phyloP scores from a whole-genome alignment of 2,113 vertebrate genomes.

The Dicrurus megarhynchus region DNA sequence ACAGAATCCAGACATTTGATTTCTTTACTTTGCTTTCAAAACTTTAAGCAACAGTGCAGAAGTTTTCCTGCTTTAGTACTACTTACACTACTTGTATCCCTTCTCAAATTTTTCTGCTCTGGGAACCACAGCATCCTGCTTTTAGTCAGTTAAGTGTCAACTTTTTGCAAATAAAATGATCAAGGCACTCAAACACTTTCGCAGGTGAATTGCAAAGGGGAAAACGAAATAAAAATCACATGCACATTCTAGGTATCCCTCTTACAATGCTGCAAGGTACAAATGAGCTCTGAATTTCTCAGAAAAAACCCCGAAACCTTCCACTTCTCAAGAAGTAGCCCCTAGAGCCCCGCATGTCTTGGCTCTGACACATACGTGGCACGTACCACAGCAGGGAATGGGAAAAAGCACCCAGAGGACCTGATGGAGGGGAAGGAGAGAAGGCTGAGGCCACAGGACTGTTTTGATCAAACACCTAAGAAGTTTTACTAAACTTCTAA shows the following conservation, averaged over 20 bases:
- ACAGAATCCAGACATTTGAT: neutral
- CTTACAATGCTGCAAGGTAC: neutral
- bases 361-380: neutral
- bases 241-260: neutral
- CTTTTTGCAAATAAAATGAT: neutral
- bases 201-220: neutral
- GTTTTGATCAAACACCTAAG: neutral
- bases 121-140: neutral
- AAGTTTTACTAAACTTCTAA: no score
- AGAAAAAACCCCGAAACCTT: neutral
- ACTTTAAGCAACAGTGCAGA: neutral
- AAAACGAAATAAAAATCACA: neutral
- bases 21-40: neutral
- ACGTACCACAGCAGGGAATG: neutral
- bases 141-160: neutral
- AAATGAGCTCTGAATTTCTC: neutral
- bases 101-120: neutral
- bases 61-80: neutral
- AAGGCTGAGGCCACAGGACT: neutral
- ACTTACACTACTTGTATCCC: neutral
- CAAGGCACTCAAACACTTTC: neutral
- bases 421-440: neutral
- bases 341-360: fast-evolving
- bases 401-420: neutral
- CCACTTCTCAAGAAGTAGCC: neutral